Percentiles rank a stretch among this genome's conserved stretches.
These are phyloP conservation scores for Melanotaenia parkinsoni DNA, from an alignment of 2,797 vertebrate species.

Conservation along the genomic window DNA sequence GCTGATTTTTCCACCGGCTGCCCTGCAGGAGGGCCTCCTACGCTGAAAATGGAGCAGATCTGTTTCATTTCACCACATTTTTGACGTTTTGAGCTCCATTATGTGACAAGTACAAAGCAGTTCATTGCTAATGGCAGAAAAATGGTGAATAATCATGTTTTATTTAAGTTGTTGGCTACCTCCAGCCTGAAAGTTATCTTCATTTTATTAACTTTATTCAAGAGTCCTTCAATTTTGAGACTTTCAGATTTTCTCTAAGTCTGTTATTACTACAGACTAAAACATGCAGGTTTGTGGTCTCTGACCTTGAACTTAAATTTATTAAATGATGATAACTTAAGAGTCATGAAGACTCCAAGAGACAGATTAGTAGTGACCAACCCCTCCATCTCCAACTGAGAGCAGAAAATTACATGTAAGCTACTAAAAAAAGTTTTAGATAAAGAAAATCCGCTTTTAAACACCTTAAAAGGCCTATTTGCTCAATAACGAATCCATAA, in stretches of 20 bases:
- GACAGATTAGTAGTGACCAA: background rate
- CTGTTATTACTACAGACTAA: background rate
- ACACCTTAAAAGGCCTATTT: constrained; percentile 48
- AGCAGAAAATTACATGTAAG: constrained; percentile 33
- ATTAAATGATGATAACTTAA: too few relatives aligned
- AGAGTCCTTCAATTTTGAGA: constrained; percentile 11
- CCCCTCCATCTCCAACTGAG: constrained; percentile 16
- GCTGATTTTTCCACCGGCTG: too few relatives aligned
- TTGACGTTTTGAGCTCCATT: too few relatives aligned
- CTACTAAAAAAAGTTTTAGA: constrained; percentile 24
- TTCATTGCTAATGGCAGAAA: too few relatives aligned
- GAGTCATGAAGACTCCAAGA: background rate
- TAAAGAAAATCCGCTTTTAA: constrained; percentile 50
- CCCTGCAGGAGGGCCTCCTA: too few relatives aligned
- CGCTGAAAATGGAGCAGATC: too few relatives aligned
- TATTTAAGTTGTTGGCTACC: constrained; percentile 27
- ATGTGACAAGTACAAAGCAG: too few relatives aligned
- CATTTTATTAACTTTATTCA: constrained; percentile 40
- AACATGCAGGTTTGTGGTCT: too few relatives aligned
- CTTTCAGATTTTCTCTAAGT: background rate
- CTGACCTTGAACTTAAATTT: too few relatives aligned
- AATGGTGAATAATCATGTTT: too few relatives aligned
- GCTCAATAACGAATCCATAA: constrained; percentile 47
- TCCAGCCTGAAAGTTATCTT: constrained; percentile 35
- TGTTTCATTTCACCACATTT: too few relatives aligned